Conservation (phyloP, 37 sponge, comb jelly and placozoan species). For the Theonella swinhoei region DNA sequence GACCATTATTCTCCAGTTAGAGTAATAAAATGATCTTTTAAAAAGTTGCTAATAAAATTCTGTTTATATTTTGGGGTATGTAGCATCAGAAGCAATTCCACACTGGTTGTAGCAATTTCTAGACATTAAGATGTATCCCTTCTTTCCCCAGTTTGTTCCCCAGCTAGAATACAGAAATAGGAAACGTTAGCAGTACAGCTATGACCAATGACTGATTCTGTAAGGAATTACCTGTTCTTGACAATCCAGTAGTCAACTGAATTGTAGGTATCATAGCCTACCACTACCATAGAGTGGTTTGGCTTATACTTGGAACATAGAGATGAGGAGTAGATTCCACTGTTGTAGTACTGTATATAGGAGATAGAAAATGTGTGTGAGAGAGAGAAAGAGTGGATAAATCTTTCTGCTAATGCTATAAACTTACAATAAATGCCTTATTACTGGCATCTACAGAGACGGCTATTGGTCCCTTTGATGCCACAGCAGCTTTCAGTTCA, state of each 20-base stretch:
- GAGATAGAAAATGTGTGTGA: too few species aligned
- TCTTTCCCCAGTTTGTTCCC: constrained; percentile 40
- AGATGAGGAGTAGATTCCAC: constrained; percentile 52
- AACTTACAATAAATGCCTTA: constrained; percentile 34
- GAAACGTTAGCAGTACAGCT: not conserved
- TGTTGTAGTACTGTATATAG: constrained; percentile 34
- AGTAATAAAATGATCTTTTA: too few species aligned
- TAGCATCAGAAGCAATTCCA: constrained; percentile 53
- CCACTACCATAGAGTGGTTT: constrained; percentile 47
- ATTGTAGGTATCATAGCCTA: constrained; percentile 45
- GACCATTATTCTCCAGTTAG: too few species aligned
- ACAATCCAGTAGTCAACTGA: constrained; percentile 64
- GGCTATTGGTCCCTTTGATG: constrained; percentile 49
- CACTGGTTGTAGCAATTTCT: constrained; percentile 46
- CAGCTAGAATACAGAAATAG: constrained; percentile 18
- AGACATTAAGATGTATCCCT: constrained; percentile 55
- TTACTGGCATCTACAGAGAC: constrained; percentile 46
- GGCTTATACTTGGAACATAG: constrained; percentile 41
- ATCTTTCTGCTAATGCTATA: not conserved
- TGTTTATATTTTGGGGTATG: constrained; percentile 32
- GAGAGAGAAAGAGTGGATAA: too few species aligned
- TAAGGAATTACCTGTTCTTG: constrained; percentile 71
- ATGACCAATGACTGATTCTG: too few species aligned
- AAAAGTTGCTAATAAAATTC: too few species aligned
- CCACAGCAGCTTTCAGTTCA: constrained; percentile 47